A percentile compares a stretch with the other conserved stretches of the same genome.
Conservation (phyloP, 1,140 invertebrate species). For the Plutomurus gul region DNA sequence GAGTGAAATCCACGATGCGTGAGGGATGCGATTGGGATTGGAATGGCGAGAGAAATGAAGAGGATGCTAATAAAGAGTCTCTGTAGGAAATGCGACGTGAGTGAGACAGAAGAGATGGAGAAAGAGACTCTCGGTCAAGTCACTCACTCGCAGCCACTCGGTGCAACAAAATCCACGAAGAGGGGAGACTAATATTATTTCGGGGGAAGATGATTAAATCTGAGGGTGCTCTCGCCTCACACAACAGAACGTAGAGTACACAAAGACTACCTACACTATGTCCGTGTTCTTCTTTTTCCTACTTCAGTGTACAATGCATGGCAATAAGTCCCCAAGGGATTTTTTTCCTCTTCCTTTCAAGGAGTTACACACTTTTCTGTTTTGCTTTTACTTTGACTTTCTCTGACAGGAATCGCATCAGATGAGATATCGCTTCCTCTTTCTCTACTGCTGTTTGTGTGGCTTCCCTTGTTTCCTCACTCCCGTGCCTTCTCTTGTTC, state of each 20-base stretch:
- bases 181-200: constrained; percentile 28
- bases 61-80: constrained; percentile 21
- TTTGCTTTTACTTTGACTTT: constrained; percentile 28
- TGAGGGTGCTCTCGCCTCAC: constrained; percentile 9
- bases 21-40: background rate
- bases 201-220: constrained; percentile 21
- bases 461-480: no score
- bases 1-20: background rate
- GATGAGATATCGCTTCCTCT: constrained; percentile 20
- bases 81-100: background rate
- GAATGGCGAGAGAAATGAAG: constrained; percentile 11
- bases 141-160: background rate
- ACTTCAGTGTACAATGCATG: background rate
- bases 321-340: background rate
- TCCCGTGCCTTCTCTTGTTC: background rate
- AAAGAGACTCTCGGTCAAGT: background rate
- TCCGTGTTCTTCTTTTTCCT: no score
- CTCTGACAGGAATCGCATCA: constrained; percentile 4
- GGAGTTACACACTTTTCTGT: background rate
- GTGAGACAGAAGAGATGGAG: no score
- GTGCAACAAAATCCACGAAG: background rate
- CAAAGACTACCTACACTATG: no score
- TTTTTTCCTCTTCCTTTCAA: background rate
- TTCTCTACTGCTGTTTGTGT: background rate
- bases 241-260: no score